Conservation (phyloP, 2,888 invertebrate genomes). For the Synanthedon myopaeformis region DNA sequence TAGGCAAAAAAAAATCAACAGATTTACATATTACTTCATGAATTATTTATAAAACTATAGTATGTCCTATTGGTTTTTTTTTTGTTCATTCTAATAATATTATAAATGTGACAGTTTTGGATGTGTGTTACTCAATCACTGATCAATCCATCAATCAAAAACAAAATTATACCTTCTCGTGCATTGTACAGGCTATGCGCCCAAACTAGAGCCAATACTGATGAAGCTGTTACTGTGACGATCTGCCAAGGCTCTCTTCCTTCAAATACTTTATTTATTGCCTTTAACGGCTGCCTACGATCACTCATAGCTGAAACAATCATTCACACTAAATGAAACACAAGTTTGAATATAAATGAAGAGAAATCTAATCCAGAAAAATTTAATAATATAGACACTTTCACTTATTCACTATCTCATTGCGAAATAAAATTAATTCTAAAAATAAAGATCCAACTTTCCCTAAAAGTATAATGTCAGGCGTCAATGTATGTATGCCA, state of each 20-base stretch:
- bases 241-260: slow-evolving; percentile 87
- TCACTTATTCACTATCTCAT: too few species aligned
- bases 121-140: too few species aligned
- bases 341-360: neutral
- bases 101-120: too few species aligned
- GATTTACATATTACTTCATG: slow-evolving; percentile 4
- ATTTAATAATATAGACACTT: neutral
- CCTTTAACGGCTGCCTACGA: slow-evolving; percentile 49
- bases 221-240: slow-evolving; percentile 79
- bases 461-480: too few species aligned
- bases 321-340: neutral
- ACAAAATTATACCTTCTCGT: slow-evolving; percentile 73
- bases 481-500: too few species aligned
- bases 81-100: too few species aligned
- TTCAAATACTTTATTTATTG: slow-evolving; percentile 72
- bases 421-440: too few species aligned
- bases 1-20: slow-evolving; percentile 2
- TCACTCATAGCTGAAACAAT: slow-evolving; percentile 44
- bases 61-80: too few species aligned
- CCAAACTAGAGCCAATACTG: slow-evolving; percentile 79
- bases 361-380: neutral
- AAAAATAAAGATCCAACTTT: too few species aligned
- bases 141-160: too few species aligned
- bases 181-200: slow-evolving; percentile 78
- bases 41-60: too few species aligned